A percentile compares a stretch with the other conserved stretches of the same genome.
Evolutionary conservation across 92 coral and sea anemone genomes (phyloP).

Genomic region (Phenganax marumi): DNA sequence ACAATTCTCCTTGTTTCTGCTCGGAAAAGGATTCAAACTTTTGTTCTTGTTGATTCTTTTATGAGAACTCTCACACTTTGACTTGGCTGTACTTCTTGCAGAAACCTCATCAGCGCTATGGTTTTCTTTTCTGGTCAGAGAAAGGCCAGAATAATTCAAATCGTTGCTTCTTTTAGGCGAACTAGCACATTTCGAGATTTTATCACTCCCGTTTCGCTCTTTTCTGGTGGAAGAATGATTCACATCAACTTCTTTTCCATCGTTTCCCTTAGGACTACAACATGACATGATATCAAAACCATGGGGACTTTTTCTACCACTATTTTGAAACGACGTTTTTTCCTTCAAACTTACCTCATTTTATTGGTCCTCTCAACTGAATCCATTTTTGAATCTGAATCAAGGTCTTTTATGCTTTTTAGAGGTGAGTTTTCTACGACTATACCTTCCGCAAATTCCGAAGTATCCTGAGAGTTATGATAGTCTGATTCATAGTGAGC

Average conservation of each 20-base stretch:
- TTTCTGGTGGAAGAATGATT: background rate
- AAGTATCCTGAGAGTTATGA: background rate
- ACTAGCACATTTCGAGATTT: too few species aligned
- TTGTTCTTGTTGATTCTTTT: too few species aligned
- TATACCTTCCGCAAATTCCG: background rate
- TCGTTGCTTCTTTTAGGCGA: too few species aligned
- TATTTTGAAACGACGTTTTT: background rate
- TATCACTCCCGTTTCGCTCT: too few species aligned
- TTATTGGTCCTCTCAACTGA: background rate
- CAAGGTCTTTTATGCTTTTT: background rate
- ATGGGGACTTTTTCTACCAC: too few species aligned
- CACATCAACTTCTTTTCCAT: background rate
- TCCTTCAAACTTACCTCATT: background rate
- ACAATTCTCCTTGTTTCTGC: background rate
- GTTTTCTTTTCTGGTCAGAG: too few species aligned
- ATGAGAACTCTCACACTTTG: too few species aligned
- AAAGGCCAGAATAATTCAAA: too few species aligned
- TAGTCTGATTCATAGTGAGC: background rate
- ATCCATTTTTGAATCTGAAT: background rate
- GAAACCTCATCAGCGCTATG: too few species aligned
- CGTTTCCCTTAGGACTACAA: background rate
- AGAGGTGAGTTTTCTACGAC: background rate
- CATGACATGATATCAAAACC: background rate
- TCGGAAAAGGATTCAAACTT: background rate
- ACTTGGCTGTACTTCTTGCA: too few species aligned